Base-by-base conservation (phyloP, 2,888 invertebrate species). In the Rugalucina vietnamica region DNA sequence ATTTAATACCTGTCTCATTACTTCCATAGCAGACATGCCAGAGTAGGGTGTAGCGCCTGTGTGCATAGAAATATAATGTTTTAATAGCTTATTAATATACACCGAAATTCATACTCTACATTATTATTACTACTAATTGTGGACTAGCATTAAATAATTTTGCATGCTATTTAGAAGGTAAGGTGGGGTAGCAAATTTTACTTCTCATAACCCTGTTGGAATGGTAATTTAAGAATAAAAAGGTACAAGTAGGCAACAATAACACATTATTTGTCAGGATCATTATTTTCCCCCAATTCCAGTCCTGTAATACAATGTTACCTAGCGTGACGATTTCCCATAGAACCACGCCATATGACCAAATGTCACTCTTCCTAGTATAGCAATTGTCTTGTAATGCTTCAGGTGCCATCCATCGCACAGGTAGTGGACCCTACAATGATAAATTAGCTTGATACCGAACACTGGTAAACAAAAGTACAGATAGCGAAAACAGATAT, bases 341-440 rank as follows among this genome's bases (percentile, higher is more conserved):
- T 92, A 98, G 96, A 21, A 99, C 96, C 21, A 99, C 97, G 0
- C 98, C 98, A 92, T 98, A 99, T 91, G 98, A 98, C 98, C 98
- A 99, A 69, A 98, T 97, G 94, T 99, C 99, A 0, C 98, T 98
- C 95, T 98, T 98, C 1, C 97, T 97, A 18, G 98, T 98, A 95
- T 98, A 99, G 93, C 98, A 97, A 93, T 98, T 98, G 94, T 99
- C 98, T 29, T 98, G 98, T 0, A 99, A 96, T 0, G 98, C 98
- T 93, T 99, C 99, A 0, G 98, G 98, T 0, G 98, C 98, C 98
- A 99, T 98, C 99, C 99, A 99, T 94, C 98, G 95, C 75, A 97
- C 97, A 2, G 97, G 97, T 34, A 96, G 92, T 0, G 93, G 92
- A 27, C 93, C 92, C 92, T 94, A 82, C 14, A 78, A 84, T 27